Evolutionary conservation across 1,140 invertebrate species (phyloP), one percentile per base, ranked within the genome.

Genomic region (Archivesica marissinica): DNA sequence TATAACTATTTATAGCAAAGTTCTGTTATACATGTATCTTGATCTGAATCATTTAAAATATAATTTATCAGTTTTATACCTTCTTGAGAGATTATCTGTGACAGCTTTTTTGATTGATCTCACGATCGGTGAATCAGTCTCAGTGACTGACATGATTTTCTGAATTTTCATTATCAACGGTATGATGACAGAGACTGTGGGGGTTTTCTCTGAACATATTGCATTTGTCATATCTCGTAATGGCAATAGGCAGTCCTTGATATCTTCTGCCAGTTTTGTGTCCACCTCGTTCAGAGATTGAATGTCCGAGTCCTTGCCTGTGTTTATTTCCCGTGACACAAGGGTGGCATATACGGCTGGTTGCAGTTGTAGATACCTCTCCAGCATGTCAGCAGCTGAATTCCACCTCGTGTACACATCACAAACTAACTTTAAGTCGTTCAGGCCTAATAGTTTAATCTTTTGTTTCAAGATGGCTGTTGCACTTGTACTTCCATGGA

Each of bases 331-430:
- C 25, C 33, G 7, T 39, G 74, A 66, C 28, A n/a, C 39, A 15
- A 85, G 44, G 25, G 52, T 38, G 28, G 83, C 64, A 25, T 78
- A 33, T 11, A 82, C 56, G 33, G 64, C 77, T 33, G 61, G 33
- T 70, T 89, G 89, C 64, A 87, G 39, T 59, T 89, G 81, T 39
- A 87, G 47, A 33, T 85, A 79, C 30, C 87, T 66, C 50, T 72
- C 41, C 44, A 90, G 17, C 89, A 90, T 90, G n/a, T 87, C 82
- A 85, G 77, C 87, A 74, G 84, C 81, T 47, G 85, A 87, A 54
- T 87, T 89, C 88, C 88, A 89, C 41, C 81, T 44, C 52, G 81
- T 90, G 17, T 28, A 20, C 28, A 90, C 87, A 82, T 90, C 85
- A 44, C 77, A 84, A n/a, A 87, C 85, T 6, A 89, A 77, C 30